Evolutionary conservation across 37 sponge, comb jelly and placozoan species (phyloP).

Genomic region (Bolinopsis microptera): DNA sequence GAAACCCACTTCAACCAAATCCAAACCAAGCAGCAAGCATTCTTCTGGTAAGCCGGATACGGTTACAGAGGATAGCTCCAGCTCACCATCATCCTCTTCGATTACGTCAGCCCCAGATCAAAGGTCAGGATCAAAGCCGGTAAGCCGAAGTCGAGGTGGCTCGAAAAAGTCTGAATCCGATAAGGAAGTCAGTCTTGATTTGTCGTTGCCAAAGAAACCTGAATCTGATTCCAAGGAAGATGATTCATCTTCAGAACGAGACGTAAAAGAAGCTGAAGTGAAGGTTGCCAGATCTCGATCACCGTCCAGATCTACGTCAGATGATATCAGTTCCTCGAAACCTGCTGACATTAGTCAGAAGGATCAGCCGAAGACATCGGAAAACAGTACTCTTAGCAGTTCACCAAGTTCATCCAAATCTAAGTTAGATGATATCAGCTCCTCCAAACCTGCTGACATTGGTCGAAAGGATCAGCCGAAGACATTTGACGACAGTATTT

Average conservation of each 20-base stretch:
- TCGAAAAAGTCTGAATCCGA: background rate
- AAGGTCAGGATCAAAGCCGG: background rate
- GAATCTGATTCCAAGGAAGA: background rate
- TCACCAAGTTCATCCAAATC: no score
- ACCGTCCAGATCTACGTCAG: background rate
- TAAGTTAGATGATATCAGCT: no score
- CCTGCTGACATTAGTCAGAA: background rate
- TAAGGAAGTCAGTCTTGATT: background rate
- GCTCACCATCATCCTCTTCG: background rate
- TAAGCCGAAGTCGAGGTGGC: background rate
- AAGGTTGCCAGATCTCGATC: background rate
- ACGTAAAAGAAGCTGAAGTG: background rate
- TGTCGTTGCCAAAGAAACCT: background rate
- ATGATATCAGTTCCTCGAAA: background rate
- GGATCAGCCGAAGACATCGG: no score
- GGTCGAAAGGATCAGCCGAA: no score
- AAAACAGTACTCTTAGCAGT: background rate
- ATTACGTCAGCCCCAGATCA: background rate
- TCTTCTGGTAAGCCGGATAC: background rate
- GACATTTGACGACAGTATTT: no score
- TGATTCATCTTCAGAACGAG: background rate
- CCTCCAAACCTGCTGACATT: no score
- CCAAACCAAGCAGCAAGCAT: background rate
- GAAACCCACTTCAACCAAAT: background rate
- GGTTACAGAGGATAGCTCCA: background rate